Conservation (phyloP, 1,140 invertebrate species). For the Luehdorfia chinensis region DNA sequence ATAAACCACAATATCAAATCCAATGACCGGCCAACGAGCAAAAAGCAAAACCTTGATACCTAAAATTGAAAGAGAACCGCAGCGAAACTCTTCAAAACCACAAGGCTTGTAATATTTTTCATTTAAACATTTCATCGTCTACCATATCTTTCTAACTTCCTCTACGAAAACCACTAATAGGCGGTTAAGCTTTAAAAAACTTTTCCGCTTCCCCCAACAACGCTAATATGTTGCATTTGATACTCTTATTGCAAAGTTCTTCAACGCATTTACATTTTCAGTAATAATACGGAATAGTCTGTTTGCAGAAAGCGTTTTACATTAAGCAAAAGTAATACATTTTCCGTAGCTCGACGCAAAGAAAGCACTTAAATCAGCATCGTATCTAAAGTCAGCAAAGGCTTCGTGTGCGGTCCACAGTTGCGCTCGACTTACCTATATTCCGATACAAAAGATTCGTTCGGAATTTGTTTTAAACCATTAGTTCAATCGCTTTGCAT, state of each 20-base stretch:
- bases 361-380: conserved; percentile 4
- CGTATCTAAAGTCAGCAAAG: neutral
- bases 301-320: too few species aligned
- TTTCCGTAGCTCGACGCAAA: neutral
- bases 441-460: conserved; percentile 3
- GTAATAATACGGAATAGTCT: too few species aligned
- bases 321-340: neutral
- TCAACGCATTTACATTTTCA: too few species aligned
- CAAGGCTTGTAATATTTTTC: conserved; percentile 10
- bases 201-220: too few species aligned
- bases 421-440: neutral
- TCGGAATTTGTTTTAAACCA: conserved; percentile 24
- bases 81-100: conserved; percentile 7
- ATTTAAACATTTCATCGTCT: conserved; percentile 42
- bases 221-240: too few species aligned
- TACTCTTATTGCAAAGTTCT: too few species aligned
- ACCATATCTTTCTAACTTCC: conserved; percentile 47
- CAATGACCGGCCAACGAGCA: neutral
- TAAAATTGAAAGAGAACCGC: conserved; percentile 6
- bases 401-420: conserved; percentile 26
- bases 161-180: conserved; percentile 57
- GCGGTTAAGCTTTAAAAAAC: conserved; percentile 43
- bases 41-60: conserved; percentile 2
- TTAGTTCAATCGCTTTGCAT: conserved; percentile 25
- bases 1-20: too few species aligned